Percentiles rank a stretch among this genome's conserved stretches.
Evolutionary conservation across 2,797 vertebrate species (phyloP).

Genomic region (Poeciliopsis gracilis): DNA sequence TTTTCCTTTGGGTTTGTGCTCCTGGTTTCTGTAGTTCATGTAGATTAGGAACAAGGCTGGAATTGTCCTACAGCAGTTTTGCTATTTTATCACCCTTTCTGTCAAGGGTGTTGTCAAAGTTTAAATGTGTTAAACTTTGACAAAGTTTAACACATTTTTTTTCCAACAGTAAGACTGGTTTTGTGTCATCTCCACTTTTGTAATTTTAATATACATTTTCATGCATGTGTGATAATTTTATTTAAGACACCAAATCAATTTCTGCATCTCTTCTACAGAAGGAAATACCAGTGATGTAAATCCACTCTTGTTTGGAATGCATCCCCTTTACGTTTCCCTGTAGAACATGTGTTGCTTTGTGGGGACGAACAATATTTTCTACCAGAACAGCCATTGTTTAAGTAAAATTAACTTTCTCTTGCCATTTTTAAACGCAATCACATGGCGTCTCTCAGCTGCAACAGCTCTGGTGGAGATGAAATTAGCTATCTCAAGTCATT

Average conservation of each 20-base stretch:
- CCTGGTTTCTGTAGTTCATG: neutral
- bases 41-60: neutral
- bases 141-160: neutral
- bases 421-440: neutral
- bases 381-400: neutral
- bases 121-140: too few relatives aligned
- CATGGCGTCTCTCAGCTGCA: neutral
- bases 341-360: neutral
- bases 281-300: neutral
- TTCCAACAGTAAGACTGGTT: neutral
- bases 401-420: neutral
- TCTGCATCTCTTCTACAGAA: neutral
- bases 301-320: neutral
- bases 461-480: neutral
- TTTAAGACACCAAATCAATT: neutral
- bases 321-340: neutral
- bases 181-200: neutral
- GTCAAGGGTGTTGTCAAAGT: too few relatives aligned
- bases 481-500: neutral
- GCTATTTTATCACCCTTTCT: neutral
- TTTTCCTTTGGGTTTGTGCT: neutral
- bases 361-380: neutral
- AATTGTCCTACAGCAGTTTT: neutral
- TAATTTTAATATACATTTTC: neutral
- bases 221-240: neutral